Base-by-base conservation (phyloP, 2,797 vertebrate species). In the Miichthys miiuy region DNA sequence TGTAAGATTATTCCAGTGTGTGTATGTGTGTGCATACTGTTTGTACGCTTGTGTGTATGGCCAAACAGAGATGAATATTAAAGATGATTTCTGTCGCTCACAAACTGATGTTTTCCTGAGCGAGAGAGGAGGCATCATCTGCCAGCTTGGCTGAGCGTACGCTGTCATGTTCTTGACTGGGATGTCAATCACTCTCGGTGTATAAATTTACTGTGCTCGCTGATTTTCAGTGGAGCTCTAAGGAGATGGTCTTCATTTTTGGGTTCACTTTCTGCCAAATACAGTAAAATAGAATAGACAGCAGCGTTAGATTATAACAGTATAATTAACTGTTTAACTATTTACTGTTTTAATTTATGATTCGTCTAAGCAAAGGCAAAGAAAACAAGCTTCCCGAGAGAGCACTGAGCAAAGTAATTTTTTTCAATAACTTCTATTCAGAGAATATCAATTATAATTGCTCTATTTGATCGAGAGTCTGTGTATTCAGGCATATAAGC, bases 121-220 rank as follows among this genome's bases (percentile, higher is more conserved):
- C 34, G 55, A 73, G 89, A 84, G 76, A 77, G 83, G 75, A 69
- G 77, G 81, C 78, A 54, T 75, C 57, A 23, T 84, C 86, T 87
- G 85, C 78, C 83, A 84, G 84, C 71, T 52, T 23, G 81, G 69
- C 82, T 87, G 82, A 88, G 84, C 58, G n/a, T 64, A 56, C 20
- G 18, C 87, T 88, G 89, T 89, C 91, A 89, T 90, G 86, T 88
- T 89, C 87, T 83, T 72, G 77, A 72, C 88, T 81, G 76, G 71
- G 52, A 75, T 69, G 92, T 85, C 93, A 91, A 84, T 94, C 91
- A 93, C 54, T 20, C 27, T 57, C n/a, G 3, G 42, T 58, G 75
- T 88, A 58, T 65, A 72, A 61, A 83, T 76, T 71, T 73, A 60
- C 72, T 21, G 72, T 16, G 48, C 69, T 70, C 20, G 1, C 68